These are phyloP conservation scores for Eurytoma adleriae DNA, from an alignment of 2,888 invertebrate genomes.

Conservation along the genomic window DNA sequence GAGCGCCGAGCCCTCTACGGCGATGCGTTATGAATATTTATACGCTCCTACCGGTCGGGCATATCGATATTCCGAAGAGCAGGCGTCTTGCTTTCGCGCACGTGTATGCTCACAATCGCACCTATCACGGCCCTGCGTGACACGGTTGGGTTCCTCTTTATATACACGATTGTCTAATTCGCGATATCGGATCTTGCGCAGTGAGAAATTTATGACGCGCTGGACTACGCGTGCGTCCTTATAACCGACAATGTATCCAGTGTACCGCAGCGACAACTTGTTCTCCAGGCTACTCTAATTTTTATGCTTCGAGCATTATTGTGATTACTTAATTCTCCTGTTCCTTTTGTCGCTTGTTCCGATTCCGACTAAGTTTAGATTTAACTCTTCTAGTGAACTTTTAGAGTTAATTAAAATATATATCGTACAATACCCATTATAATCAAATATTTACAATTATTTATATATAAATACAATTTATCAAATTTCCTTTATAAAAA, in stretches of 20 bases:
- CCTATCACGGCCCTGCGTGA: background rate
- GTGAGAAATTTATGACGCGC: constrained; percentile 55
- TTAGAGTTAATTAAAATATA: too few species aligned
- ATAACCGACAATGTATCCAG: constrained; percentile 32
- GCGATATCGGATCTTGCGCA: constrained; percentile 49
- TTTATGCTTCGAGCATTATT: constrained; percentile 13
- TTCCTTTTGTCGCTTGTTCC: too few species aligned
- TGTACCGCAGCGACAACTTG: constrained; percentile 45
- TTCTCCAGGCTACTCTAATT: constrained; percentile 41
- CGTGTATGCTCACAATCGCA: background rate
- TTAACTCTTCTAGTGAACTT: too few species aligned
- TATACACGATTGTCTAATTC: constrained; percentile 52
- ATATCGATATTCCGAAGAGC: constrained; percentile 33
- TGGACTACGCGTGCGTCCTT: constrained; percentile 13
- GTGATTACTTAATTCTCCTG: too few species aligned
- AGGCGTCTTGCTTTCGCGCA: background rate
- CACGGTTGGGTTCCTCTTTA: background rate
- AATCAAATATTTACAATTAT: too few species aligned
- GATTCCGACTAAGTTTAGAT: too few species aligned
- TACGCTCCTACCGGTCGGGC: constrained; percentile 47
- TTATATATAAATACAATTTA: too few species aligned
- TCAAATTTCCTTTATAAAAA: too few species aligned
- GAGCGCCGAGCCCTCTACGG: constrained; percentile 59
- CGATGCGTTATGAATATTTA: constrained; percentile 71
- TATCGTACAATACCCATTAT: too few species aligned